Evolutionary conservation across 2,888 invertebrate genomes (phyloP), one percentile per base, ranked within the genome.

Genomic region (Miltochrista miniata): DNA sequence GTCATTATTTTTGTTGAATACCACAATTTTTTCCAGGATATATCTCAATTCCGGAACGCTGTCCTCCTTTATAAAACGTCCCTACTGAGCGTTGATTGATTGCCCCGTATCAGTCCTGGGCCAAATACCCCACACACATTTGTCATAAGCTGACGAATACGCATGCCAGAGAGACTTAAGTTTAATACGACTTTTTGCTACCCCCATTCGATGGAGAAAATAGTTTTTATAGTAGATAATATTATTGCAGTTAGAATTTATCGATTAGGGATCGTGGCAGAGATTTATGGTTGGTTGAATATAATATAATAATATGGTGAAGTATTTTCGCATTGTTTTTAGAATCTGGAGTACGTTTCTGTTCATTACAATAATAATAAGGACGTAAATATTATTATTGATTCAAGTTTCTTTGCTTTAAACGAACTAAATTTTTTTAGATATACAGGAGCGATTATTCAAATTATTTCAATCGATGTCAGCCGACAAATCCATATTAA

Each of bases 91-190:
- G 56, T 60, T 77, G 75, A 77, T 77, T 72, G 76, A 77, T 77
- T 64, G 65, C 73, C 48, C 60, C 54, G 61, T 61, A 56, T 62
- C 64, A 68, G 60, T 56, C 62, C 61, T 67, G 56, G 61, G 53
- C 59, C 50, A 56, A 60, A 53, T n/a, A 51, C 67, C 65, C 61
- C 18, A 24, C 70, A 61, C 74, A 72, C 78, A 77, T 78, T 79
- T 77, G 79, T 79, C 79, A 73, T 58, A 42, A 45, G 46, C 50
- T 61, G 70, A 75, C 74, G 70, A 68, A 67, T 70, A 70, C 73
- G 66, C 61, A 58, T 66, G 76, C 64, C 66, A 68, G 71, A 73
- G 63, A 59, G 54, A 47, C 42, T 43, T 4, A 45, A 45, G 43
- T 42, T 59, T 50, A 61, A 54, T 54, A 56, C 57, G 40, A 67